These are phyloP conservation scores for Papilio machaon DNA, from an alignment of 1,140 invertebrate genomes.

Conservation along the genomic window DNA sequence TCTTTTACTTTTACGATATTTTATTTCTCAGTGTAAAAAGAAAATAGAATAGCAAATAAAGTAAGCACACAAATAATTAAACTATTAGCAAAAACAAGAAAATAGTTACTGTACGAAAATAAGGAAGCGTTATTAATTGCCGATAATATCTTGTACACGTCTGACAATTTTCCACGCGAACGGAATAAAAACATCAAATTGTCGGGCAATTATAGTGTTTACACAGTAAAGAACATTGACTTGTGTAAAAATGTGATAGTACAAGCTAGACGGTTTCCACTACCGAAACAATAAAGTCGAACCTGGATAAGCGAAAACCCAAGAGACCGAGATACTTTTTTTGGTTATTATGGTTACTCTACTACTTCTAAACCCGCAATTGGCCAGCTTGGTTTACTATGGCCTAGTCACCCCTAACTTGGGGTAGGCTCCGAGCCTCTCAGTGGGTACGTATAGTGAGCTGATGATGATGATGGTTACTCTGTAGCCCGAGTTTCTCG, in stretches of 20 bases:
- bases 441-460: no score
- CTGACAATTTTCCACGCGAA: neutral
- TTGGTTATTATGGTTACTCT: no score
- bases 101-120: neutral
- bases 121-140: neutral
- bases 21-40: neutral
- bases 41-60: neutral
- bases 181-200: conserved; percentile 3
- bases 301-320: no score
- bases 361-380: no score
- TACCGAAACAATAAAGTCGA: neutral
- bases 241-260: neutral
- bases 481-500: no score
- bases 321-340: no score
- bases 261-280: neutral
- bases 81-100: neutral
- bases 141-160: neutral
- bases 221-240: neutral
- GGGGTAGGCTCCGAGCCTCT: no score
- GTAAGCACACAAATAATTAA: neutral
- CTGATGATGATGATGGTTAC: no score
- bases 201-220: neutral
- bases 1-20: neutral
- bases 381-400: no score
- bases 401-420: no score